Percentiles rank a stretch among this genome's conserved stretches.
Evolutionary conservation across 2,888 invertebrate genomes (phyloP).

Genomic region (Caenorhabditis sulstoni): DNA sequence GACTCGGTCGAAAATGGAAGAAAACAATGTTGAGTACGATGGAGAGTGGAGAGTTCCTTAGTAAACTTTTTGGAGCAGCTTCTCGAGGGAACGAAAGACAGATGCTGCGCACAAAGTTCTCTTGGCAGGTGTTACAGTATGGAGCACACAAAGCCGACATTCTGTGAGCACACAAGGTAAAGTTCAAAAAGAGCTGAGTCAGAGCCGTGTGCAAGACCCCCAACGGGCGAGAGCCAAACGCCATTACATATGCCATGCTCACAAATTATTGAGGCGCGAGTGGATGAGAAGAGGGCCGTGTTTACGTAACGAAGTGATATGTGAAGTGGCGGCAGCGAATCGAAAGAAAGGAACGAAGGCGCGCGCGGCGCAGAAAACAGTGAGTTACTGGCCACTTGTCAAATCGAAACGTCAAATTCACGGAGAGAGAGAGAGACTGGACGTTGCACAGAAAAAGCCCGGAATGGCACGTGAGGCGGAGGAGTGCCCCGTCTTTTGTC

Average conservation of each 20-base stretch:
- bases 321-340: conserved; percentile 29
- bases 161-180: too few species aligned
- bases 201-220: neutral
- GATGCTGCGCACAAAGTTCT: neutral
- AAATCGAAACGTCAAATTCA: conserved; percentile 23
- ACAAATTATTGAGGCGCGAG: conserved; percentile 46
- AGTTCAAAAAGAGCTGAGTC: too few species aligned
- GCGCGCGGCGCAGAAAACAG: conserved; percentile 36
- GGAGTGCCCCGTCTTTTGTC: neutral
- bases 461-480: neutral
- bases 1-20: neutral
- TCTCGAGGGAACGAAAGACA: neutral
- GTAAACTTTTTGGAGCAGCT: too few species aligned
- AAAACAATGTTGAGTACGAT: neutral
- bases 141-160: too few species aligned
- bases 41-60: too few species aligned
- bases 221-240: neutral
- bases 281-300: conserved; percentile 1
- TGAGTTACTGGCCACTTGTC: conserved; percentile 49
- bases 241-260: conserved; percentile 5
- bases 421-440: neutral
- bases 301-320: conserved; percentile 44
- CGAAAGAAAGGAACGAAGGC: conserved; percentile 25
- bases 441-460: neutral
- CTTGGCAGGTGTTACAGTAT: too few species aligned